These are phyloP conservation scores for Wasmannia auropunctata DNA, from an alignment of 1,140 invertebrate species.

Conservation along the genomic window DNA sequence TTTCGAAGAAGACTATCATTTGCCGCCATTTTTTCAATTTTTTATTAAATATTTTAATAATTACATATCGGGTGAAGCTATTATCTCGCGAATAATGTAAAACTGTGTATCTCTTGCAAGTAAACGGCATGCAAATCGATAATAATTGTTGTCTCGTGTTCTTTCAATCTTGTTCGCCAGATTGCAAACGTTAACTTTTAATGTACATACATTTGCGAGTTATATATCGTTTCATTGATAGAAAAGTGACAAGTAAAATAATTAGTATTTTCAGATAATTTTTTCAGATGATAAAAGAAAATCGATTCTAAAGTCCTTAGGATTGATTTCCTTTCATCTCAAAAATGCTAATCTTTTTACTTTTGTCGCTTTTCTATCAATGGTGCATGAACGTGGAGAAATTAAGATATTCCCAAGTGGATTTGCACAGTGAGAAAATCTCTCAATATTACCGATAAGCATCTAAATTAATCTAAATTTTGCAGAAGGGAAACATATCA, in stretches of 20 bases:
- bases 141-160: not conserved
- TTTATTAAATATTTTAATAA: conserved; percentile 4
- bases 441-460: not conserved
- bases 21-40: not conserved
- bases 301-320: no score
- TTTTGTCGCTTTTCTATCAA: no score
- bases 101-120: not conserved
- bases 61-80: not conserved
- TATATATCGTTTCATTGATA: no score
- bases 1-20: not conserved
- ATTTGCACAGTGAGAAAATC: not conserved
- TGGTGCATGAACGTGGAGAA: no score
- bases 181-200: not conserved
- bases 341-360: no score
- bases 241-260: no score
- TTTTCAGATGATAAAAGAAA: no score
- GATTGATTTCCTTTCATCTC: no score
- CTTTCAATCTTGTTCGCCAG: not conserved
- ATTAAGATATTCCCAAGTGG: not conserved
- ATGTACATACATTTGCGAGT: not conserved
- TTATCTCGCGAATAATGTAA: not conserved
- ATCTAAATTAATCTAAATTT: not conserved
- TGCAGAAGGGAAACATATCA: not conserved
- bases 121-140: not conserved
- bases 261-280: no score